Evolutionary conservation across 2,113 vertebrate genomes (phyloP).

Genomic region (Morone chrysops): DNA sequence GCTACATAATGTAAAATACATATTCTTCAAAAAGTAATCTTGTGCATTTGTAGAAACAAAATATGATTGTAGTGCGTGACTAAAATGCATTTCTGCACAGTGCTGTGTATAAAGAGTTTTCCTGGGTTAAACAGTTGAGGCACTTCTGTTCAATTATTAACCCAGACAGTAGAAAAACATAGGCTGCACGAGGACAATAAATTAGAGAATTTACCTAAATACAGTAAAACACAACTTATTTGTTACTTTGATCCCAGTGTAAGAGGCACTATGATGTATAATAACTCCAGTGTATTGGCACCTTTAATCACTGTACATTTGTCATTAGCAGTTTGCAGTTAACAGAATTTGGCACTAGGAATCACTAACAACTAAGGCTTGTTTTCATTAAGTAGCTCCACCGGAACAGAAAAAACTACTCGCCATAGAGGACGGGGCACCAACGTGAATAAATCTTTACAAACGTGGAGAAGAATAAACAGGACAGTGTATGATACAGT

Average conservation of each 20-base stretch:
- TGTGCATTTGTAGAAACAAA: constrained; percentile 20
- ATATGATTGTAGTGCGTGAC: constrained; percentile 8
- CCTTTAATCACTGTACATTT: neutral
- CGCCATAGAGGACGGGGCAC: neutral
- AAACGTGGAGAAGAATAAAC: neutral
- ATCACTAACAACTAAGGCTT: neutral
- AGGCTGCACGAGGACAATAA: neutral
- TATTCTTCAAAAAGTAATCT: constrained; percentile 8
- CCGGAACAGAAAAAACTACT: neutral
- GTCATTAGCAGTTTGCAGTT: neutral
- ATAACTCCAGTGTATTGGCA: constrained; percentile 13
- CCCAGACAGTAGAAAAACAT: neutral
- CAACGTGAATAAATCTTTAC: neutral
- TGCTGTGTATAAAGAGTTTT: neutral
- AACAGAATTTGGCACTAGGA: constrained; percentile 5
- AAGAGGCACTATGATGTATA: neutral
- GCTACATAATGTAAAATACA: constrained; percentile 2
- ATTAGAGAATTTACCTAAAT: neutral
- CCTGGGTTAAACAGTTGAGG: neutral
- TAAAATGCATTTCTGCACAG: neutral
- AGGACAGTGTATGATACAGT: neutral
- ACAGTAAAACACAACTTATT: neutral
- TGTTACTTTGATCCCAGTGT: neutral
- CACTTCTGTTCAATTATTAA: neutral
- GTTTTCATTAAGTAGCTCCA: neutral